A percentile compares a stretch with the other conserved stretches of the same genome.
These are phyloP conservation scores for Hemistola chrysoprasaria DNA, from an alignment of 2,888 invertebrate species.

Conservation along the genomic window DNA sequence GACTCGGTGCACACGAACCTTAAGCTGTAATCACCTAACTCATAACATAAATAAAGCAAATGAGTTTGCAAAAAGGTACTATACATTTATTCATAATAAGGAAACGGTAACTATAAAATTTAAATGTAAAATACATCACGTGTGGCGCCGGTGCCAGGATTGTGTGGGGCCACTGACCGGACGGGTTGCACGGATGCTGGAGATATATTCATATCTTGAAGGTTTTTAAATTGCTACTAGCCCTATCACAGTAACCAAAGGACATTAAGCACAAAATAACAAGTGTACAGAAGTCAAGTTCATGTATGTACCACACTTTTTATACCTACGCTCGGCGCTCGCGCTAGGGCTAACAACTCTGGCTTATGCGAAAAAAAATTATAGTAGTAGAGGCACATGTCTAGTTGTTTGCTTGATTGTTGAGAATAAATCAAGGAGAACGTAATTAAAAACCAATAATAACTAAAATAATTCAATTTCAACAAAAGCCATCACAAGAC, in stretches of 20 bases:
- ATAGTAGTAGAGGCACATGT: no score
- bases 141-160: constrained; percentile 30
- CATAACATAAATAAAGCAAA: constrained; percentile 26
- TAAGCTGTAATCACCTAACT: constrained; percentile 10
- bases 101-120: constrained; percentile 41
- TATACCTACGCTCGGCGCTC: no score
- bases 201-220: neutral
- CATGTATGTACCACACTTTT: no score
- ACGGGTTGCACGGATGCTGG: neutral
- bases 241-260: neutral
- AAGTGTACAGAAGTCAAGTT: no score
- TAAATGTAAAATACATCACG: constrained; percentile 45
- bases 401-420: no score
- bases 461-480: no score
- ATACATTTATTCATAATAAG: constrained; percentile 31
- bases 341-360: no score
- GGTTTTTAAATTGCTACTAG: neutral
- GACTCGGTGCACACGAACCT: neutral
- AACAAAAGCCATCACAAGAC: no score
- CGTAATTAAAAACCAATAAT: no score
- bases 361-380: no score
- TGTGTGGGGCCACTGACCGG: constrained; percentile 19
- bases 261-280: no score
- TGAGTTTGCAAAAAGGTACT: constrained; percentile 24
- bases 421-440: no score